Conservation (phyloP, 2,888 invertebrate species). For the Plemyria rubiginata region DNA sequence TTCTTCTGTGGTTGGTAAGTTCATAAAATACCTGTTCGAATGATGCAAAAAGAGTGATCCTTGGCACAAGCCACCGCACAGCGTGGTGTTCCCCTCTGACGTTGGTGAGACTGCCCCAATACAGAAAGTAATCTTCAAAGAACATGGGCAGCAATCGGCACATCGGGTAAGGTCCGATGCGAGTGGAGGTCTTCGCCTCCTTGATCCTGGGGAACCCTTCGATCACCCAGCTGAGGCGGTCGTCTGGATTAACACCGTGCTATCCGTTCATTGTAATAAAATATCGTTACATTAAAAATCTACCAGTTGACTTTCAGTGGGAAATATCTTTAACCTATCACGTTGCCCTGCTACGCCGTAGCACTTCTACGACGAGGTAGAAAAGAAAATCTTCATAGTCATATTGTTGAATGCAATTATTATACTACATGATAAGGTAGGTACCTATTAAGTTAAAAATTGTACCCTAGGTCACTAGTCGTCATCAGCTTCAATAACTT, state of each 20-base stretch:
- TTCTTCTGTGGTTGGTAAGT: background rate
- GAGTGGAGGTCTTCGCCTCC: constrained; percentile 77
- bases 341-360: too few species aligned
- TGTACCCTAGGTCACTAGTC: too few species aligned
- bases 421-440: too few species aligned
- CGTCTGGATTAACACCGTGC: constrained; percentile 79
- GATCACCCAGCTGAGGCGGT: constrained; percentile 65
- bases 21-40: constrained; percentile 83
- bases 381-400: too few species aligned
- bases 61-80: constrained; percentile 86
- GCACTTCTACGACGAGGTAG: too few species aligned
- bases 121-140: constrained; percentile 86
- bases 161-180: constrained; percentile 80
- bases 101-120: constrained; percentile 85
- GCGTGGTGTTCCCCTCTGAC: constrained; percentile 66
- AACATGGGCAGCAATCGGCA: constrained; percentile 83
- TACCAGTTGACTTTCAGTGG: too few species aligned
- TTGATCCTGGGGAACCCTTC: constrained; percentile 79
- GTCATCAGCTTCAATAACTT: too few species aligned
- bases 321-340: too few species aligned
- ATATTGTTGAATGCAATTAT: too few species aligned
- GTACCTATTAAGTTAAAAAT: too few species aligned
- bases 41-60: constrained; percentile 84
- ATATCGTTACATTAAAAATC: too few species aligned
- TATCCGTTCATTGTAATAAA: constrained; percentile 43